Evolutionary conservation across 2,797 vertebrate species (phyloP), one percentile per base, ranked within the genome.

Genomic region (Pangasius krempfi): DNA sequence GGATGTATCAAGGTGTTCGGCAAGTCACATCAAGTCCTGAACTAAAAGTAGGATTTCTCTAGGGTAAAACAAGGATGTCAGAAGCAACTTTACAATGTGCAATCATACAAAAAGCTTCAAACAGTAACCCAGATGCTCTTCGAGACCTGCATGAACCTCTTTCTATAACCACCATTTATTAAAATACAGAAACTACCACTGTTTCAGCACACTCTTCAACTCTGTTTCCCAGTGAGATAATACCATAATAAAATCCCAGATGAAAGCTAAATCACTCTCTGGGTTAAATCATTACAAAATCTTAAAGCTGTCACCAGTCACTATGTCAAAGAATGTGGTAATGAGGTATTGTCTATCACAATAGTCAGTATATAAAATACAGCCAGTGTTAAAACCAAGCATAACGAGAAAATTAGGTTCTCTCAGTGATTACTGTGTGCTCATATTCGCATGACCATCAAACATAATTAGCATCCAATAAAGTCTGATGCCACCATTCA

Each of bases 401-500:
- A 22, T 47, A 30, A 70, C 44, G 58, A 56, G 76, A 60, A 54
- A 44, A 60, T 54, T 50, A 79, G 14, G n/a, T 73, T 73, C 13
- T 37, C 78, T 0, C n/a, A 0, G 30, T 62, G 30, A 75, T 87
- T 78, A 78, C 79, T 66, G n/a, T 9, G 20, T 1, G 12, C 47
- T 73, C 56, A 0, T 25, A 60, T 84, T 62, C 47, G 47, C 56
- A 68, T 82, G 84, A 22, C 4, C 78, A 82, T 14, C 50, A 44
- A 89, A 81, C 72, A 75, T 82, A 91, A 90, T 91, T 85, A 89
- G 86, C 64, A 84, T 27, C 14, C 25, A 66, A 66, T 60, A 85
- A 89, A 44, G 66, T 88, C 54, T 27, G 0, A 56, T 62, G 33
- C 86, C 66, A 58, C 85, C 16, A 52, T 87, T 82, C n/a, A 27